Evolutionary conservation across 1,140 invertebrate genomes (phyloP).

Genomic region (Conus betulinus): DNA sequence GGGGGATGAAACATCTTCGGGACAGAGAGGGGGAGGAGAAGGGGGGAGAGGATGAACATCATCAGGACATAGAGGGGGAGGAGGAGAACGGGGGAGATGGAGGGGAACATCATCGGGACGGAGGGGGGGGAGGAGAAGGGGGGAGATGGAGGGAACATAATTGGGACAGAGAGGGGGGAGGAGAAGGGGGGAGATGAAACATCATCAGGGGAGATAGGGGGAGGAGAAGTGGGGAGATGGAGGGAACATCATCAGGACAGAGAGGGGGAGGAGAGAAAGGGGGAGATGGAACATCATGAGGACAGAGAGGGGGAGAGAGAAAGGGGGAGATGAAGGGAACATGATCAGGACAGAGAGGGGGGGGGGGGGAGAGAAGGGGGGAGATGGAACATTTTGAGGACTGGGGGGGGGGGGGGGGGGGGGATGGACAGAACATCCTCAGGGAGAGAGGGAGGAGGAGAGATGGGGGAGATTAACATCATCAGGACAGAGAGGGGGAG

Average conservation of each 20-base stretch:
- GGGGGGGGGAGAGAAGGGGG: conserved; percentile 16
- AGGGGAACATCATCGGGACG: conserved; percentile 14
- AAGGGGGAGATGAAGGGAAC: conserved; percentile 29
- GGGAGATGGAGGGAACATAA: conserved; percentile 35
- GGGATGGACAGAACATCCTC: too few species aligned
- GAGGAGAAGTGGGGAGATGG: too few species aligned
- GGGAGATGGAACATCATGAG: conserved; percentile 46
- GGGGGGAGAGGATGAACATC: background rate
- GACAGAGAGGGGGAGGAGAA: conserved; percentile 29
- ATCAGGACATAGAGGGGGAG: too few species aligned
- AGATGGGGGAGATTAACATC: too few species aligned
- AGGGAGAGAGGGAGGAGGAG: too few species aligned
- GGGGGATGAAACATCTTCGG: too few species aligned
- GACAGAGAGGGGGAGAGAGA: conserved; percentile 47
- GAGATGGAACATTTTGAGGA: background rate
- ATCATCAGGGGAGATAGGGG: too few species aligned
- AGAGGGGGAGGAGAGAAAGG: too few species aligned
- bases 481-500: too few species aligned
- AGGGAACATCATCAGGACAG: too few species aligned
- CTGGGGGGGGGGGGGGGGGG: too few species aligned
- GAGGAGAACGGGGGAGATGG: conserved; percentile 19
- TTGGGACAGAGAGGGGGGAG: conserved; percentile 44
- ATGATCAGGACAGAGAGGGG: conserved; percentile 38
- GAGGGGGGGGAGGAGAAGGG: conserved; percentile 35
- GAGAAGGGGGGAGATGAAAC: too few species aligned